Conservation (phyloP, 2,888 invertebrate species). For the Melolontha melolontha region DNA sequence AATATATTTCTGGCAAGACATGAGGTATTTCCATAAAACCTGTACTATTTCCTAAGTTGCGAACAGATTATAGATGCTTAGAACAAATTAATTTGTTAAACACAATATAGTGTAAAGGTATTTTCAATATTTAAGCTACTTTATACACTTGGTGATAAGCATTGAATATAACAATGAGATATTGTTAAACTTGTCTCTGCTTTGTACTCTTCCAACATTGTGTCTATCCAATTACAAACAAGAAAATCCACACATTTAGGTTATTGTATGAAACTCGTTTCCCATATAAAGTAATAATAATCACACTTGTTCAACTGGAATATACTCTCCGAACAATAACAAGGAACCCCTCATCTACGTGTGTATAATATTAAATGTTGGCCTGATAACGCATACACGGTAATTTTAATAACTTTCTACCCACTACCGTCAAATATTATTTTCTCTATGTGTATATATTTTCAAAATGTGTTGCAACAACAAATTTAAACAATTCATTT, state of each 20-base stretch:
- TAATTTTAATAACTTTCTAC: constrained; percentile 16
- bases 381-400: constrained; percentile 13
- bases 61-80: too few species aligned
- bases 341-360: constrained; percentile 20
- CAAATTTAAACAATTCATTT: too few species aligned
- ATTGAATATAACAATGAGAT: not conserved
- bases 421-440: not conserved
- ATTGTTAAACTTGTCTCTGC: not conserved
- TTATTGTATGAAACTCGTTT: constrained; percentile 13
- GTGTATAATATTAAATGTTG: not conserved
- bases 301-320: constrained; percentile 11
- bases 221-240: constrained; percentile 15
- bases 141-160: not conserved
- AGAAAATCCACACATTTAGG: constrained; percentile 14
- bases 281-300: constrained; percentile 26
- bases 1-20: too few species aligned
- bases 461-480: too few species aligned
- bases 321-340: constrained; percentile 19
- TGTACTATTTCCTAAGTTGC: too few species aligned
- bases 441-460: too few species aligned
- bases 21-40: too few species aligned
- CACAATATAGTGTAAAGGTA: too few species aligned
- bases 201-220: not conserved
- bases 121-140: not conserved
- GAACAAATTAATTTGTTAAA: too few species aligned